These are phyloP conservation scores for Sclerodermus sp. DNA, from an alignment of 2,888 invertebrate genomes.

Conservation along the genomic window DNA sequence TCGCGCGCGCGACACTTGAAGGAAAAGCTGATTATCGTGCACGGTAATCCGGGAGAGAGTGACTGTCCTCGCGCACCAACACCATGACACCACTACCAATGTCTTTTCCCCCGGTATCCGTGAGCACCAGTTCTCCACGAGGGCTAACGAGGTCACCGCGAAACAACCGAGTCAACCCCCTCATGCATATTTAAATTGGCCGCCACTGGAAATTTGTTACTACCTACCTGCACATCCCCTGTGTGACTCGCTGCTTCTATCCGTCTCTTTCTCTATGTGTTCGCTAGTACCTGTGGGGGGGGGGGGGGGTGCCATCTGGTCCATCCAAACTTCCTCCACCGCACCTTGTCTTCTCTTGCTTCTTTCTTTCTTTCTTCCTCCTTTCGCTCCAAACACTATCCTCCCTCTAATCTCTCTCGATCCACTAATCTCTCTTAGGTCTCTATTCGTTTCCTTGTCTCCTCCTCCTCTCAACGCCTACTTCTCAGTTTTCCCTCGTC, in stretches of 20 bases:
- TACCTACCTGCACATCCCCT: constrained; percentile 1
- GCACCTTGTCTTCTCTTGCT: too few species aligned
- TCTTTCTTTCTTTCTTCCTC: neutral
- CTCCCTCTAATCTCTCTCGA: neutral
- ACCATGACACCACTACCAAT: neutral
- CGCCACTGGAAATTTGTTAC: constrained; percentile 33
- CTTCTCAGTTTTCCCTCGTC: too few species aligned
- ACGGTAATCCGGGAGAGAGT: constrained; percentile 24
- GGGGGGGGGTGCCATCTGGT: too few species aligned
- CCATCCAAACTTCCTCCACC: too few species aligned
- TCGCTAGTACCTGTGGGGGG: too few species aligned
- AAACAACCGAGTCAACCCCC: constrained; percentile 29
- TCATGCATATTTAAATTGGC: constrained; percentile 46
- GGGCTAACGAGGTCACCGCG: constrained; percentile 37
- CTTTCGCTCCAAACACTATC: neutral
- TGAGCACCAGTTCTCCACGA: constrained; percentile 11
- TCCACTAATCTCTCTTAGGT: too few species aligned
- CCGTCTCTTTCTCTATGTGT: too few species aligned
- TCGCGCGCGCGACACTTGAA: constrained; percentile 9
- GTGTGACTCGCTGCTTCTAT: too few species aligned
- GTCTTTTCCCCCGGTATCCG: constrained; percentile 4
- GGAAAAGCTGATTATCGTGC: constrained; percentile 32
- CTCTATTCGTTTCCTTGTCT: constrained; percentile 1
- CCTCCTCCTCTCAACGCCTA: constrained; percentile 1
- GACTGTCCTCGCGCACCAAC: constrained; percentile 14